Evolutionary conservation across 2,797 vertebrate species (phyloP).

Genomic region (Anisognathus igniventris): DNA sequence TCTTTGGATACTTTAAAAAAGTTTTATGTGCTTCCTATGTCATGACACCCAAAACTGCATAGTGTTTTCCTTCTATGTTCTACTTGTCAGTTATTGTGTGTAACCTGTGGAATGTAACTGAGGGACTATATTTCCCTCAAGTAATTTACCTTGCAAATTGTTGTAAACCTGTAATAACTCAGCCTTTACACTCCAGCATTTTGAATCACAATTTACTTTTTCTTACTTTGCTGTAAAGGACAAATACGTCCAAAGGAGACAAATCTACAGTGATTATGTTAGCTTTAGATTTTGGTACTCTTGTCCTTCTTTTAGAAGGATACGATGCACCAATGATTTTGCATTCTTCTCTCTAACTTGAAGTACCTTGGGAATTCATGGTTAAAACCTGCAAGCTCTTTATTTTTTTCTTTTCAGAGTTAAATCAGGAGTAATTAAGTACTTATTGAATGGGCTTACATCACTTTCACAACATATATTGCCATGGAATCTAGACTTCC

Average conservation of each 20-base stretch:
- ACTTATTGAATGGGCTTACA: background rate
- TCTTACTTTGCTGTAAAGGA: background rate
- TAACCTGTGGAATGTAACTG: background rate
- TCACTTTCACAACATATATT: background rate
- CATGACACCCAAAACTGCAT: fast-evolving
- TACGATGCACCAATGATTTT: background rate
- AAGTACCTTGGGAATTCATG: background rate
- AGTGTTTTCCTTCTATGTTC: background rate
- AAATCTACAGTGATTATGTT: background rate
- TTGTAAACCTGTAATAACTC: background rate
- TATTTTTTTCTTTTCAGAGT: background rate
- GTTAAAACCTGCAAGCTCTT: background rate
- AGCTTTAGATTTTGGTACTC: background rate
- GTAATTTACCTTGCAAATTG: background rate
- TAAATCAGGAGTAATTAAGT: background rate
- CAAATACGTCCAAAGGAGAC: background rate
- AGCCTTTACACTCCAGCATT: background rate
- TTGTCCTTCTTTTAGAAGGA: background rate
- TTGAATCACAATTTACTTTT: background rate
- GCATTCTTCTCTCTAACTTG: background rate
- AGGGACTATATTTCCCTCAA: background rate
- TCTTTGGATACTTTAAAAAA: background rate
- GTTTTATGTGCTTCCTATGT: background rate
- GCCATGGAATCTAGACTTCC: background rate
- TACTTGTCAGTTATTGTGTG: background rate